Conservation (phyloP, 2,113 vertebrate genomes). For the Herpailurus yagouaroundi region DNA sequence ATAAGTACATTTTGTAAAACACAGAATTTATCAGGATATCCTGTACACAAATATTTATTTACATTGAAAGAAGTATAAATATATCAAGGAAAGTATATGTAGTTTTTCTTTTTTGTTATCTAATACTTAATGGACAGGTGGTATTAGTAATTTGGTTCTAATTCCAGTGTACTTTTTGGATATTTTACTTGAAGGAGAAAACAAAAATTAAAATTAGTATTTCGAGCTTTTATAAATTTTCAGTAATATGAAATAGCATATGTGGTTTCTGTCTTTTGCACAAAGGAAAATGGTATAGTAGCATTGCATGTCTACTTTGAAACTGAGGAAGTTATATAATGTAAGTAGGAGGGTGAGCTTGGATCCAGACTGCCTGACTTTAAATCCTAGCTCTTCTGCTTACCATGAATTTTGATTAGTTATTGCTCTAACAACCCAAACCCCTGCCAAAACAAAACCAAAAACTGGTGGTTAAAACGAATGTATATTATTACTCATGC, state of each 20-base stretch:
- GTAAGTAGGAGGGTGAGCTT: background rate
- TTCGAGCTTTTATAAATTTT: slow-evolving; percentile 20
- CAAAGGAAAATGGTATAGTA: background rate
- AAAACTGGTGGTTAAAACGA: background rate
- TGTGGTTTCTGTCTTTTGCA: background rate
- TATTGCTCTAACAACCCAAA: background rate
- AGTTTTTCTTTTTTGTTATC: background rate
- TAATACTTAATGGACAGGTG: background rate
- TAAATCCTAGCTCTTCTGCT: background rate
- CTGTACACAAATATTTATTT: background rate
- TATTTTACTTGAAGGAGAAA: slow-evolving; percentile 16
- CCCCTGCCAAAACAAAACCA: background rate
- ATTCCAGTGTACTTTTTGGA: background rate
- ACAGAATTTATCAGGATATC: background rate
- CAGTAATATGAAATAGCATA: background rate
- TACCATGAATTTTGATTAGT: background rate
- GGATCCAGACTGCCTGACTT: background rate
- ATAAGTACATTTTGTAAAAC: background rate
- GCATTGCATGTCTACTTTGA: background rate
- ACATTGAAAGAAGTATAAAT: background rate
- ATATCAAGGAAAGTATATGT: background rate
- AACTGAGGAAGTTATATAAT: background rate
- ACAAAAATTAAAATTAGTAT: background rate
- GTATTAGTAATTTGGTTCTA: background rate
- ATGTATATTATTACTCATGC: background rate